Base-by-base conservation (phyloP, 2,888 invertebrate genomes). In the Acleris holmiana region DNA sequence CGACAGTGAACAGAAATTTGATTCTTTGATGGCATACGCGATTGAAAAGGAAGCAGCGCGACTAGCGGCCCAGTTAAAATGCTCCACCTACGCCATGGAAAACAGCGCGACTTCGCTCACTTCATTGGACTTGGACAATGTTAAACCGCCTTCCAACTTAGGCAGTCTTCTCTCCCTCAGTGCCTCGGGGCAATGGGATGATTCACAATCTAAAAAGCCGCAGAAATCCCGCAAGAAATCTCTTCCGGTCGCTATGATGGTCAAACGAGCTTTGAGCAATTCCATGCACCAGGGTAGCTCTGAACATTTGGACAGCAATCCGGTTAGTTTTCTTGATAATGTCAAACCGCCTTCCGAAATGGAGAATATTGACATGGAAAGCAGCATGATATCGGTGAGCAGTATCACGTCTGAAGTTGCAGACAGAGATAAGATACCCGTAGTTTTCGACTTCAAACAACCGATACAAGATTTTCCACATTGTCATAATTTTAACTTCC, bases 271-370 rank as follows among this genome's bases (percentile, higher is more conserved):
- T 0, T 83, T 97, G 0, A 95, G 93, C 44, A 94, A 94, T 69
- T 93, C 90, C 0, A 82, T 86, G 73, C 83, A 89, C 53, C 86
- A 93, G 60, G 93, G 93, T 10, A 94, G 94, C 60, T 91, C 95
- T 0, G 96, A 96, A 76, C 94, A 94, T 74, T 77, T 95, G 18
- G 94, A 95, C 74, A 94, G 93, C 68, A 93, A 85, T 54, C 91
- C 92, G 0, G 78, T 86, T 35, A 95, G 95, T 73, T 96, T 96
- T 77, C 85, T 97, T 35, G 97, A 98, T 40, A 95, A 96, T 69
- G 94, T 97, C 3, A 96, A 96, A 79, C 97, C 97, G 3, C 97
- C 98, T 0, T 96, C 97, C 0, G 94, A 96, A 69, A 95, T 97
- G 95, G 96, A 96, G 65, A 93, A 95, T 73, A 83, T 95, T 5